Conservation (phyloP, 2,113 vertebrate species). For the Chloropsis cyanopogon region DNA sequence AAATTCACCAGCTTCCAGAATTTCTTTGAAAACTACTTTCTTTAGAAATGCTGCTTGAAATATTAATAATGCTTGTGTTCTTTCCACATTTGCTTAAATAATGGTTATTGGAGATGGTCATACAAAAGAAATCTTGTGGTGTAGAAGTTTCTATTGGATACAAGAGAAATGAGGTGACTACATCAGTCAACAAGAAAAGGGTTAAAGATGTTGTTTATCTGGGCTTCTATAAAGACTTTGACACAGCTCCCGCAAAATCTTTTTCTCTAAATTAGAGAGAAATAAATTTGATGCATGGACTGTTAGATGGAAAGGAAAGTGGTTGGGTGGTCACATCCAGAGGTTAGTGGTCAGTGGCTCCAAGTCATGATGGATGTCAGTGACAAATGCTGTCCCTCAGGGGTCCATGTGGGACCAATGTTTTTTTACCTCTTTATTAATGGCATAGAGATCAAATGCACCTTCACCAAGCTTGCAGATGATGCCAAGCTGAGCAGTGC, state of each 20-base stretch:
- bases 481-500: neutral
- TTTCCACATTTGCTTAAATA: neutral
- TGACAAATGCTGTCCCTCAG: neutral
- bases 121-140: neutral
- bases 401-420: too few relatives aligned
- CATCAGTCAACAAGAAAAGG: neutral
- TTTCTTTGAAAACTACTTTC: neutral
- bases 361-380: neutral
- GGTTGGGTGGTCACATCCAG: neutral
- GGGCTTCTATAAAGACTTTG: neutral
- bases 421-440: neutral
- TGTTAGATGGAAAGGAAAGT: neutral
- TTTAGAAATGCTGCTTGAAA: neutral
- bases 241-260: neutral
- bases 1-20: neutral
- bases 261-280: neutral
- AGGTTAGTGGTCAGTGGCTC: neutral
- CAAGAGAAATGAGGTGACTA: neutral
- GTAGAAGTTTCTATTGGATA: neutral
- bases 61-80: neutral
- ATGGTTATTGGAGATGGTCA: neutral
- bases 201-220: neutral
- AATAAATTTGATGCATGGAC: neutral
- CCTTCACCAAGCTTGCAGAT: neutral
- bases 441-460: neutral